These are phyloP conservation scores for Heliocidaris erythrogramma DNA, from an alignment of 35 echinoderm and acorn worm genomes.

Conservation along the genomic window DNA sequence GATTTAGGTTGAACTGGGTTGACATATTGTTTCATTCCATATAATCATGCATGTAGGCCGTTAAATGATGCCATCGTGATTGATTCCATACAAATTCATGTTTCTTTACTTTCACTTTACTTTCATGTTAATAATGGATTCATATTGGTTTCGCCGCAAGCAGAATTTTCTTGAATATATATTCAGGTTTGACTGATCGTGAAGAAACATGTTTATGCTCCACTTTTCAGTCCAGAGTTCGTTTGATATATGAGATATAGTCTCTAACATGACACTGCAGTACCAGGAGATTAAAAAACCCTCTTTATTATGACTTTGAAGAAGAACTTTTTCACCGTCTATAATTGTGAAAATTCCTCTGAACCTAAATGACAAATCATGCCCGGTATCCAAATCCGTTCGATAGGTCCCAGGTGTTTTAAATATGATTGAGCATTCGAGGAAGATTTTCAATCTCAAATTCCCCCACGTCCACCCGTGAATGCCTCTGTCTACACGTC, in stretches of 20 bases:
- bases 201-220: not conserved
- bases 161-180: not conserved
- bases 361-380: conserved; percentile 12
- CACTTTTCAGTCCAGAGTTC: not conserved
- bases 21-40: not conserved
- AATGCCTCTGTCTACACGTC: not conserved
- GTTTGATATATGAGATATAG: not conserved
- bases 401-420: conserved; percentile 19
- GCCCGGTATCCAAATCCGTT: conserved; percentile 19
- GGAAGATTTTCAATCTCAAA: conserved; percentile 47
- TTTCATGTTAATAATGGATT: not conserved
- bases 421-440: conserved; percentile 41
- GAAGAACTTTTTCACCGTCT: not conserved
- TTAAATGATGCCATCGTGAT: not conserved
- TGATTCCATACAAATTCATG: not conserved
- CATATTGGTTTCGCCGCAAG: not conserved
- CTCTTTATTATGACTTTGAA: not conserved
- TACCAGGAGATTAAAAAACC: not conserved
- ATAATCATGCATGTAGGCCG: not conserved
- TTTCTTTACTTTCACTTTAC: not conserved
- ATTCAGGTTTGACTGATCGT: not conserved
- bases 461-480: conserved; percentile 15
- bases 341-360: not conserved
- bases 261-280: not conserved
- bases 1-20: not conserved